Evolutionary conservation across 64 coral and sea anemone species (phyloP).

Genomic region (Montipora cactus): DNA sequence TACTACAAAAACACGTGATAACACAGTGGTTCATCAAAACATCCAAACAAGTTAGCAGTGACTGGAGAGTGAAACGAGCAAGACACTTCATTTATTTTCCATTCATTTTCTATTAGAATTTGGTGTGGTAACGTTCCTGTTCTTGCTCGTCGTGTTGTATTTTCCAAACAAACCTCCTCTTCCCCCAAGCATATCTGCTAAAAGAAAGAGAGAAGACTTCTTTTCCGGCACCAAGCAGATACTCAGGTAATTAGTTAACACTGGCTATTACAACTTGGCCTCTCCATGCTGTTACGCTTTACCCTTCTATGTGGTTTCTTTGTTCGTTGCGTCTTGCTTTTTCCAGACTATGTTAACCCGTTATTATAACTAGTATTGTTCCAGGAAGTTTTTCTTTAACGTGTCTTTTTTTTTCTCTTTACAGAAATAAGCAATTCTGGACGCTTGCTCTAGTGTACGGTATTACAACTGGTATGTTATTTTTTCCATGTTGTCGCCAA

Average conservation of each 20-base stretch:
- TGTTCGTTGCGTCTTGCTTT: no score
- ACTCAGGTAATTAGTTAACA: constrained; percentile 41
- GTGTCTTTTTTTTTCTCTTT: not conserved
- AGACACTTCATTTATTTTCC: not conserved
- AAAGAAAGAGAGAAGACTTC: constrained; percentile 87
- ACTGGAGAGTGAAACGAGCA: not conserved
- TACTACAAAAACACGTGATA: no score
- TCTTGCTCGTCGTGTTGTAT: constrained; percentile 87
- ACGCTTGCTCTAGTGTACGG: constrained; percentile 93
- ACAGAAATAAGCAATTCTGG: constrained; percentile 94
- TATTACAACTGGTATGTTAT: constrained; percentile 83
- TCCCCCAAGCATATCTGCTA: constrained; percentile 90
- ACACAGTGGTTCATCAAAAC: no score
- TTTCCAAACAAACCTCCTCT: constrained; percentile 93
- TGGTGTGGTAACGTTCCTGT: constrained; percentile 73
- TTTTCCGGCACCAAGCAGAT: constrained; percentile 88
- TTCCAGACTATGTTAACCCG: no score
- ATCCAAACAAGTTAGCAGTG: no score
- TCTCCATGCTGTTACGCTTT: not conserved
- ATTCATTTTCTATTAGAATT: constrained; percentile 69
- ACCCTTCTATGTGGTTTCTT: no score
- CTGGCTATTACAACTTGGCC: not conserved
- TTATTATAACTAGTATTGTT: no score
- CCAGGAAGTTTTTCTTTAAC: not conserved
- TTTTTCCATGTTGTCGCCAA: not conserved